Base-by-base conservation (phyloP, 2,113 vertebrate genomes). In the Hylia prasina region DNA sequence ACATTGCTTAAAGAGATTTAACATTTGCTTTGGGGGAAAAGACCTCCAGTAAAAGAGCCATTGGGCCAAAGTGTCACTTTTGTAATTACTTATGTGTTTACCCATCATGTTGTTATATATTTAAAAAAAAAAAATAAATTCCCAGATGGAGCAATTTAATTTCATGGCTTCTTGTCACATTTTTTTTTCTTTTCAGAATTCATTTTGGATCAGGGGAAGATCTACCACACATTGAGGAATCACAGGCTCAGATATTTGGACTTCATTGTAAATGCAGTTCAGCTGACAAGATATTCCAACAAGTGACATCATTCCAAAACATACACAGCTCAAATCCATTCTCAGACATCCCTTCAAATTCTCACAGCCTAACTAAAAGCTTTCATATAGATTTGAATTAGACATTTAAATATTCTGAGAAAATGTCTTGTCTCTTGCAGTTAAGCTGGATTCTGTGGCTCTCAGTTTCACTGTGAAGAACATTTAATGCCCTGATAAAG, bases 201-300 rank as follows among this genome's bases (percentile, higher is more conserved):
- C 72, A 71, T 76, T 92, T 83, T 89, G 86, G 85, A 96, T 92
- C 37, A 31, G 10, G 15, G 63, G 54, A 89, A 93, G 69, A 83
- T 93, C 79, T 85, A 53, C 57, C 65, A 89, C 78, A 77, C 50
- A 89, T 15, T n/a, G 40, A 89, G 33, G 47, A 95, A 75, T 91
- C 73, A 85, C 31, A 93, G 25, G 42, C 81, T 76, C 18, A 68
- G 72, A 65, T 94, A 90, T 47, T 84, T 72, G 82, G 83, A 84
- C 84, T 92, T 82, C 84, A 79, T 1, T 81, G 73, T 42, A 78
- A 96, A 82, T 91, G 81, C 93, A 82, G 51, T 89, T 95, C 64
- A 61, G 79, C 71, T 90, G 68, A 94, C 70, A 96, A 95, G 71
- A 92, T 33, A 47, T 68, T 96, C 77, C 65, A 84, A 80, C 53